Percentiles rank a stretch among this genome's conserved stretches.
These are phyloP conservation scores for Syrphus vitripennis DNA, from an alignment of 2,888 invertebrate species.

Conservation along the genomic window DNA sequence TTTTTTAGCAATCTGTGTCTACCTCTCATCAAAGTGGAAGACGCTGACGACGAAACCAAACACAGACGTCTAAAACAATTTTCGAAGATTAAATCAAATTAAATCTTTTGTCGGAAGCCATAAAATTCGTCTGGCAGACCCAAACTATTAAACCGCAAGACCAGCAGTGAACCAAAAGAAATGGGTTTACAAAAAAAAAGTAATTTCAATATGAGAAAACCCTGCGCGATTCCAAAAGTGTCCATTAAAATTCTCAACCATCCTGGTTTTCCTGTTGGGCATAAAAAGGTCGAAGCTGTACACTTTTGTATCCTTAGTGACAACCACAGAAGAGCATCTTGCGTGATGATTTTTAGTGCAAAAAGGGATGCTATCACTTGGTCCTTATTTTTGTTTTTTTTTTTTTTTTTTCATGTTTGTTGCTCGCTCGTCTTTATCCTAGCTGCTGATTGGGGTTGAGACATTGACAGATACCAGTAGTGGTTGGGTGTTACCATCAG, in stretches of 20 bases:
- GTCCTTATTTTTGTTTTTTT: conserved; percentile 8
- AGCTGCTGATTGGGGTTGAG: conserved; percentile 65
- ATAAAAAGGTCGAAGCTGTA: conserved; percentile 62
- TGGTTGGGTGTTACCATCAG: conserved; percentile 59
- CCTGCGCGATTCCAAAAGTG: conserved; percentile 67
- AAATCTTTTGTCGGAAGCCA: conserved; percentile 78
- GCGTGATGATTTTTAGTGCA: conserved; percentile 71
- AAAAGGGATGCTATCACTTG: conserved; percentile 52
- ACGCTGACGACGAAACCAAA: conserved; percentile 28
- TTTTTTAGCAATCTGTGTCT: not conserved
- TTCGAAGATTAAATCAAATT: conserved; percentile 77
- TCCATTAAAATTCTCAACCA: conserved; percentile 70
- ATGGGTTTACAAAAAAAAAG: conserved; percentile 57
- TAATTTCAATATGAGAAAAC: conserved; percentile 54
- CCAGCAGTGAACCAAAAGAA: conserved; percentile 73
- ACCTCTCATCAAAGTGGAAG: not conserved
- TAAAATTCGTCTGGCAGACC: conserved; percentile 80
- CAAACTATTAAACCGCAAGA: conserved; percentile 72
- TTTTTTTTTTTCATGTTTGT: not conserved
- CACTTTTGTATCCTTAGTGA: conserved; percentile 62
- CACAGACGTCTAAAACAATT: conserved; percentile 72
- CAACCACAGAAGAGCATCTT: conserved; percentile 70
- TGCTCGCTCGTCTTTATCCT: conserved; percentile 7
- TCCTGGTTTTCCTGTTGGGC: conserved; percentile 51
- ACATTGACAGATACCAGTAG: conserved; percentile 68